These are phyloP conservation scores for Drosophila albomicans DNA, from an alignment of 1,140 invertebrate species.

Conservation along the genomic window DNA sequence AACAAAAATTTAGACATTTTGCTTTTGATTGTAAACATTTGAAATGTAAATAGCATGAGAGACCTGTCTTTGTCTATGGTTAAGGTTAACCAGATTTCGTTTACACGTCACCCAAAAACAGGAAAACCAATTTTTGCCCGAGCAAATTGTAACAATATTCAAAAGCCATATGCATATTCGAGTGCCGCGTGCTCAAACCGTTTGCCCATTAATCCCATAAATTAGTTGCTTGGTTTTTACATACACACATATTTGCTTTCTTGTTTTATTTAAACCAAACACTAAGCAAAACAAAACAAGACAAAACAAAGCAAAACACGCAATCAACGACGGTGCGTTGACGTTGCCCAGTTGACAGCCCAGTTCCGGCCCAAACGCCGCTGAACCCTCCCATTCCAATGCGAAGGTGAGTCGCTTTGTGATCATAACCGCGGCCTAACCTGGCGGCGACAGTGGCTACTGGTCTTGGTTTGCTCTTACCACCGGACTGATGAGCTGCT, in stretches of 20 bases:
- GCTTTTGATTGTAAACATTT: conserved; percentile 42
- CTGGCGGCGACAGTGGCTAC: conserved; percentile 17
- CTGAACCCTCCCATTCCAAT: conserved; percentile 23
- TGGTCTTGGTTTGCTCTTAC: conserved; percentile 36
- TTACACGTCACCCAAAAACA: conserved; percentile 52
- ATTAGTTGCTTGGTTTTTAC: conserved; percentile 34
- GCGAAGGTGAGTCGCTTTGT: conserved; percentile 47
- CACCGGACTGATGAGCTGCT: conserved; percentile 10
- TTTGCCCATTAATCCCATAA: conserved; percentile 50
- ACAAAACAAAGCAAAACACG: conserved; percentile 29
- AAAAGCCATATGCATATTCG: conserved; percentile 35
- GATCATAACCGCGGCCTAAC: background rate
- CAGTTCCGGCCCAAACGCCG: conserved; percentile 48
- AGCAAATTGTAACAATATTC: conserved; percentile 73
- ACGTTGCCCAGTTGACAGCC: conserved; percentile 49
- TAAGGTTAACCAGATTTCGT: conserved; percentile 75
- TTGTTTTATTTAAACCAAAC: conserved; percentile 36
- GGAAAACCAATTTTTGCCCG: conserved; percentile 55
- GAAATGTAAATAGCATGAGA: conserved; percentile 41
- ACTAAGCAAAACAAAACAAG: conserved; percentile 36
- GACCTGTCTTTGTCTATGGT: conserved; percentile 32
- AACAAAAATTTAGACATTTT: conserved; percentile 29
- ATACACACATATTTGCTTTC: background rate
- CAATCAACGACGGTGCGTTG: conserved; percentile 30
- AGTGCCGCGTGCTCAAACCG: conserved; percentile 18